A percentile compares a stretch with the other conserved stretches of the same genome.
These are phyloP conservation scores for Sinelater perroti DNA, from an alignment of 2,888 invertebrate species.

Conservation along the genomic window DNA sequence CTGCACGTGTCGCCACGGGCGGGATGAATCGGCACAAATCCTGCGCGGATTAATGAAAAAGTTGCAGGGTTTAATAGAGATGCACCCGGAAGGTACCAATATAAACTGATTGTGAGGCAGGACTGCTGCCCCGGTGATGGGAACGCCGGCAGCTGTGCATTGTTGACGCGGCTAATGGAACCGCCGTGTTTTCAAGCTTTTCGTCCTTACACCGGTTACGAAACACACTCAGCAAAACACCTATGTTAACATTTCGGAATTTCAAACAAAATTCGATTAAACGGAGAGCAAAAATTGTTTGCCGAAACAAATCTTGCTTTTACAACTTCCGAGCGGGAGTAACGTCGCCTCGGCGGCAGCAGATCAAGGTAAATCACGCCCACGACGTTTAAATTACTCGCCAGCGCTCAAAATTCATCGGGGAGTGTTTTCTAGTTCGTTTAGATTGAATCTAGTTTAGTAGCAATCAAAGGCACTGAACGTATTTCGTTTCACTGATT, in stretches of 20 bases:
- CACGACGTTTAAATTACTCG: conserved; percentile 23
- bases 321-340: conserved; percentile 22
- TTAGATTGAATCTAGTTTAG: conserved; percentile 35
- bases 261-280: conserved; percentile 24
- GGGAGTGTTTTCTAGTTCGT: conserved; percentile 29
- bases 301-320: conserved; percentile 18
- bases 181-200: conserved; percentile 52
- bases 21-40: conserved; percentile 53
- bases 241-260: conserved; percentile 25
- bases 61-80: conserved; percentile 52
- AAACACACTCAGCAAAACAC: conserved; percentile 25
- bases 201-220: conserved; percentile 32
- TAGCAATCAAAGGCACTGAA: conserved; percentile 34
- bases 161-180: conserved; percentile 58
- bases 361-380: conserved; percentile 1
- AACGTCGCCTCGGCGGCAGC: neutral
- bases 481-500: conserved; percentile 34
- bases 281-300: conserved; percentile 21
- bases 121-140: conserved; percentile 43
- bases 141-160: conserved; percentile 50
- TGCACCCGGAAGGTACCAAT: conserved; percentile 51
- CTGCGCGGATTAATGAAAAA: conserved; percentile 54
- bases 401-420: conserved; percentile 30
- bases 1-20: conserved; percentile 71
- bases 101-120: conserved; percentile 46